Conservation (phyloP, 2,797 vertebrate genomes). For the Thalassophryne amazonica region DNA sequence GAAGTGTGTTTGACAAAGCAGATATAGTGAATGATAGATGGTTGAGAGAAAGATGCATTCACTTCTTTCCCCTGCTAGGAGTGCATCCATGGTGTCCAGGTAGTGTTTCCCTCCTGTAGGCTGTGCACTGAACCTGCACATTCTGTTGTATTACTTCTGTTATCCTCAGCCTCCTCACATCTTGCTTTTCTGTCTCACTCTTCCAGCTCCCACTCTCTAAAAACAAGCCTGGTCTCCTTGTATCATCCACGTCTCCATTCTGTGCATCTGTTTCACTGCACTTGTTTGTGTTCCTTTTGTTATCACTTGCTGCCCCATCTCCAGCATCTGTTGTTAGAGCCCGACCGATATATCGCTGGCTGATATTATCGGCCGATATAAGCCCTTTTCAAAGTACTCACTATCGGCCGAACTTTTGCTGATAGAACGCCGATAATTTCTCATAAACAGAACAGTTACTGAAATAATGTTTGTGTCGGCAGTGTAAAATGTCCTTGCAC, state of each 20-base stretch:
- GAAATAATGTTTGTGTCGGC: too few species aligned
- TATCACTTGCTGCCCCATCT: not conserved
- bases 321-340: too few species aligned
- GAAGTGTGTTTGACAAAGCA: too few species aligned
- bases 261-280: not conserved
- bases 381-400: too few species aligned
- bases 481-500: too few species aligned
- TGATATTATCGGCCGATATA: too few species aligned
- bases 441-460: too few species aligned
- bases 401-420: too few species aligned
- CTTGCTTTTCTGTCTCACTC: not conserved
- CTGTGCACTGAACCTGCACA: not conserved
- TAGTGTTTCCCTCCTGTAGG: not conserved
- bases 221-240: not conserved
- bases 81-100: not conserved
- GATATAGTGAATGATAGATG: slow-evolving; percentile 13
- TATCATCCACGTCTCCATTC: not conserved
- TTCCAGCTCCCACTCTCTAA: slow-evolving; percentile 10
- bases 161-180: not conserved
- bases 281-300: not conserved
- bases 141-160: not conserved
- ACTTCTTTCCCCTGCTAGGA: not conserved
- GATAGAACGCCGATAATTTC: too few species aligned
- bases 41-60: not conserved
- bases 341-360: too few species aligned